Percentiles rank a stretch among this genome's conserved stretches.
Conservation (phyloP, 2,888 invertebrate species). For the Tuberolachnus salignus region DNA sequence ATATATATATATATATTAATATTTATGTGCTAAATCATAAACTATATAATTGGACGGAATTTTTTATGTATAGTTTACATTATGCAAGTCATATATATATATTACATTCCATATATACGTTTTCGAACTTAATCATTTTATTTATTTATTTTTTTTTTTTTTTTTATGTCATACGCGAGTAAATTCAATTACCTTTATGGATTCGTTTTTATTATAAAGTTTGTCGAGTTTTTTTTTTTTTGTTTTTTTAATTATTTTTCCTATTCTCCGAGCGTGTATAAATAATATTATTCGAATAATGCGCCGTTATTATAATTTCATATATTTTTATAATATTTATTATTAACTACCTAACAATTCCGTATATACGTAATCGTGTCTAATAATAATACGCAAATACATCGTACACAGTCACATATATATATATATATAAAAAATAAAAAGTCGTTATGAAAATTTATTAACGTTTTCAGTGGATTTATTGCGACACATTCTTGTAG, state of each 20-base stretch:
- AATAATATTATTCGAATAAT: slow-evolving; percentile 8
- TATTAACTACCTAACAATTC: too few relatives aligned
- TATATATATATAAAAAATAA: too few relatives aligned
- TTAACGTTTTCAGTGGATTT: slow-evolving; percentile 32
- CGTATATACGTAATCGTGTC: too few relatives aligned
- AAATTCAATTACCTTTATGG: background rate
- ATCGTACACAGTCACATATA: background rate
- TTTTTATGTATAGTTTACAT: too few relatives aligned
- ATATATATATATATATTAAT: too few relatives aligned
- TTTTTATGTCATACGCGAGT: background rate
- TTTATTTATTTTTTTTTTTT: background rate
- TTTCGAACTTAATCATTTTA: background rate
- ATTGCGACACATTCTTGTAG: slow-evolving; percentile 28
- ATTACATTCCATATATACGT: too few relatives aligned
- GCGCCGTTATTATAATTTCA: background rate
- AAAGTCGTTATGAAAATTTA: slow-evolving; percentile 45
- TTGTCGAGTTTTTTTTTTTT: background rate
- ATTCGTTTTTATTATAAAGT: slow-evolving; percentile 6
- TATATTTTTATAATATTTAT: background rate
- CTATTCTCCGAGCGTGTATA: background rate
- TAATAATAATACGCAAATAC: background rate
- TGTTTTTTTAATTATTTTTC: too few relatives aligned
- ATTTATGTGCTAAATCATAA: too few relatives aligned
- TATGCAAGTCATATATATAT: too few relatives aligned
- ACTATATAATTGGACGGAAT: slow-evolving; percentile 31